These are phyloP conservation scores for Clitarchus hookeri DNA, from an alignment of 2,888 invertebrate species.

Conservation along the genomic window DNA sequence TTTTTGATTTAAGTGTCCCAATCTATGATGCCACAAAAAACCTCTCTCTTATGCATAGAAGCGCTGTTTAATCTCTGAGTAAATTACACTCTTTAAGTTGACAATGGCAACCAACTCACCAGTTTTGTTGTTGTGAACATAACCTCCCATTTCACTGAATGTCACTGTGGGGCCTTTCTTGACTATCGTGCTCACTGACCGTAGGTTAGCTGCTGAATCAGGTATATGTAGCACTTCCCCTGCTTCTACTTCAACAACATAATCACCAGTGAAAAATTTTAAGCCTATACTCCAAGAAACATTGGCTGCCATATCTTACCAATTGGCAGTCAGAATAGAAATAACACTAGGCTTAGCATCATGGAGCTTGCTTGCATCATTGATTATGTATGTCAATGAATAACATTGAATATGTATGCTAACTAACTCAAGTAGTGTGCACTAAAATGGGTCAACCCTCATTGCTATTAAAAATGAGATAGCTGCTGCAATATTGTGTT, in stretches of 20 bases:
- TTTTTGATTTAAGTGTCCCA: background rate
- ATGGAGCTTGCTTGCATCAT: background rate
- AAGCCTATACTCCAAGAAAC: background rate
- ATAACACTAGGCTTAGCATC: too few species aligned
- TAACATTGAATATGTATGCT: too few species aligned
- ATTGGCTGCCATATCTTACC: background rate
- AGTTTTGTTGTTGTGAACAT: background rate
- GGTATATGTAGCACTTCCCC: background rate
- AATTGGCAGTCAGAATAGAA: background rate
- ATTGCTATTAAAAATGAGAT: too few species aligned
- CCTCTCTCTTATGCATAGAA: background rate
- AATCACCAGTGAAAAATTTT: background rate
- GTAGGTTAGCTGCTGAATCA: background rate
- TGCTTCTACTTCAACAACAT: background rate
- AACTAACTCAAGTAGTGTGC: too few species aligned
- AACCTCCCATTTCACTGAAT: background rate
- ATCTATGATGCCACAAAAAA: background rate
- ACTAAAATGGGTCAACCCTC: too few species aligned
- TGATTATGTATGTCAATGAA: background rate
- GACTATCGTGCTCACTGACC: background rate
- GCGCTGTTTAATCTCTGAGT: background rate
- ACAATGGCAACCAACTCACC: background rate
- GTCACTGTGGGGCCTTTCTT: background rate
- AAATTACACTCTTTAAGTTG: background rate
- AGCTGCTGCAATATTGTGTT: too few species aligned